Conservation (phyloP, 2,113 vertebrate species). For the Amphilophus citrinellus region DNA sequence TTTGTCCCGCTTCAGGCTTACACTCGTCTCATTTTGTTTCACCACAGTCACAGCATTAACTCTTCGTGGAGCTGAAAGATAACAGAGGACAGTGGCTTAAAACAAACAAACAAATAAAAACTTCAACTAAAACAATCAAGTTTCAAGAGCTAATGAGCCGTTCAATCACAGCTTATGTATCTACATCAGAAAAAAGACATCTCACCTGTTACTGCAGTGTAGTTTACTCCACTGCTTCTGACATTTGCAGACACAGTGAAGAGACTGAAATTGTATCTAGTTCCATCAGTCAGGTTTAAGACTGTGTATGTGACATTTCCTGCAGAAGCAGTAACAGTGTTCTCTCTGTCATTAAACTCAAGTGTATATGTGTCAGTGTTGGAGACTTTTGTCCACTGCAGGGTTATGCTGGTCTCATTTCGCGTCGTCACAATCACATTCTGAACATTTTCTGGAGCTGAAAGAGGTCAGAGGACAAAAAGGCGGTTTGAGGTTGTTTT, state of each 20-base stretch:
- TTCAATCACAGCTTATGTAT: too few relatives aligned
- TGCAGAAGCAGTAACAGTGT: accelerated
- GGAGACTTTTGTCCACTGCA: conserved; percentile 17
- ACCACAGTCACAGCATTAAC: too few relatives aligned
- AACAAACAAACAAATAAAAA: too few relatives aligned
- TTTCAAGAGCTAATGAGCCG: too few relatives aligned
- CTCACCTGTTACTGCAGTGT: conserved; percentile 29
- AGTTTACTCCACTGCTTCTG: conserved; percentile 1
- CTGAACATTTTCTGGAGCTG: too few relatives aligned
- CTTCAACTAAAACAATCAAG: too few relatives aligned
- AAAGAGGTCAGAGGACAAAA: too few relatives aligned
- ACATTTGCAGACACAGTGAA: conserved; percentile 23
- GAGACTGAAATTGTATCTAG: neutral
- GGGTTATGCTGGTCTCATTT: conserved; percentile 41
- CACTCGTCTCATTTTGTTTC: neutral
- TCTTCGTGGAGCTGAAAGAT: neutral
- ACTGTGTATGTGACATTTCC: neutral
- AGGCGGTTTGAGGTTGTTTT: too few relatives aligned
- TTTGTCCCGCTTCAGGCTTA: conserved; percentile 55
- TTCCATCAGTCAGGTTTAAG: neutral
- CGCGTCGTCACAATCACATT: neutral
- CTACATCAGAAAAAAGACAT: neutral
- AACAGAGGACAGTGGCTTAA: neutral
- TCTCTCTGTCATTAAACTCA: accelerated
- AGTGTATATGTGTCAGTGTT: neutral